Evolutionary conservation across 1,140 invertebrate species (phyloP).

Genomic region (Papilio xuthus): DNA sequence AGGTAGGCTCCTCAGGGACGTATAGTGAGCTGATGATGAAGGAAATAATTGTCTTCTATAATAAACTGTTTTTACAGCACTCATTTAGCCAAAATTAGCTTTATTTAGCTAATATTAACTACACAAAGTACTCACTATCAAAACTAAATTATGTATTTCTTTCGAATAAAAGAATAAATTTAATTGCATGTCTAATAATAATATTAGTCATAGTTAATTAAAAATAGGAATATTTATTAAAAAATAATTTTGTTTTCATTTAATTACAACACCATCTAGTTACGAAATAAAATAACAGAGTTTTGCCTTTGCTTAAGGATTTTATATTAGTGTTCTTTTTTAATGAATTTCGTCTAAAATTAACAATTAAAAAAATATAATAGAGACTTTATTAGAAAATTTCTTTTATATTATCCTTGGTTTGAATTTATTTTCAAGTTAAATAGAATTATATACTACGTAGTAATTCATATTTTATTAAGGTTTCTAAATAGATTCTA

Average conservation of each 20-base stretch:
- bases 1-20: too few species aligned
- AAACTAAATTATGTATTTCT: too few species aligned
- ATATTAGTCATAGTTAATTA: too few species aligned
- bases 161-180: background rate
- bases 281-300: background rate
- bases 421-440: slow-evolving; percentile 1
- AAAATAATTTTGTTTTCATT: background rate
- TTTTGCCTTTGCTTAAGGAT: background rate
- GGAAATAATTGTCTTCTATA: too few species aligned
- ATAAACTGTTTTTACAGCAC: too few species aligned
- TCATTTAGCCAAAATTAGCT: background rate
- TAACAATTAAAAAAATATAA: background rate
- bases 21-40: too few species aligned
- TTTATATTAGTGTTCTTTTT: too few species aligned
- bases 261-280: background rate
- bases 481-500: slow-evolving; percentile 25
- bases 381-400: background rate
- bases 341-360: background rate
- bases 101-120: background rate
- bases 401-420: background rate
- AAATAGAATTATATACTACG: slow-evolving; percentile 9
- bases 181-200: too few species aligned
- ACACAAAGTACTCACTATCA: background rate
- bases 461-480: slow-evolving; percentile 4
- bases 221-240: too few species aligned